phyloP scores from a whole-genome alignment of 2,888 invertebrate genomes.

The Orthonychiurus folsomi region DNA sequence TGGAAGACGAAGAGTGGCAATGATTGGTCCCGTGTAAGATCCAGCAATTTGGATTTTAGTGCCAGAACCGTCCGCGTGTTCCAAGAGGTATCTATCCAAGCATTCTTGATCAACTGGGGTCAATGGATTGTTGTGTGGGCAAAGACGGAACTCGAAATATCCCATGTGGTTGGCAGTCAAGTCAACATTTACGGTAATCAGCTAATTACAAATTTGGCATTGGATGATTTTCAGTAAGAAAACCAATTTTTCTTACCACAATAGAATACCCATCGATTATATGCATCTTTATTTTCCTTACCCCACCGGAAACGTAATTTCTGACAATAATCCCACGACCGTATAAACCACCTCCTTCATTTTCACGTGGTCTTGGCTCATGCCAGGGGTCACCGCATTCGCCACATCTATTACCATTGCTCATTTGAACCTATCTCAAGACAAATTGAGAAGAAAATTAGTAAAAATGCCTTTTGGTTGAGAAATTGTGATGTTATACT shows the following conservation, averaged over 20 bases:
- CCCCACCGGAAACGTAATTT: constrained; percentile 50
- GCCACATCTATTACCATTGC: constrained; percentile 17
- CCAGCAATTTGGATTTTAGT: constrained; percentile 10
- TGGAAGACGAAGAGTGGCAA: constrained; percentile 38
- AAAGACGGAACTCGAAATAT: constrained; percentile 41
- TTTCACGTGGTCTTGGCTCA: constrained; percentile 61
- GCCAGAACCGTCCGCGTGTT: constrained; percentile 37
- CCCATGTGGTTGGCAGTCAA: constrained; percentile 34
- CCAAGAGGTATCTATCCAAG: constrained; percentile 41
- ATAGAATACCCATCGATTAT: too few relatives aligned
- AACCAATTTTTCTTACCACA: too few relatives aligned
- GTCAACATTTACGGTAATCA: constrained; percentile 23
- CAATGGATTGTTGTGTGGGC: constrained; percentile 41
- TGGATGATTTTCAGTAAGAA: too few relatives aligned
- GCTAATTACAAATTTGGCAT: too few relatives aligned
- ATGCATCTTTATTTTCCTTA: too few relatives aligned
- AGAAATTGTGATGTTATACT: too few relatives aligned
- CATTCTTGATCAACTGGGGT: constrained; percentile 41
- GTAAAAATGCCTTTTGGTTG: too few relatives aligned
- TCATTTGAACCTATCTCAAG: not conserved
- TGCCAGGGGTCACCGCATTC: constrained; percentile 81
- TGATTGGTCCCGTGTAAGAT: constrained; percentile 11
- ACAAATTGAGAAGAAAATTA: too few relatives aligned
- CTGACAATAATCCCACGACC: constrained; percentile 75
- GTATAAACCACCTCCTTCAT: constrained; percentile 78